These are phyloP conservation scores for Brachionus plicatilis DNA, from an alignment of 1,140 invertebrate species.

Conservation along the genomic window DNA sequence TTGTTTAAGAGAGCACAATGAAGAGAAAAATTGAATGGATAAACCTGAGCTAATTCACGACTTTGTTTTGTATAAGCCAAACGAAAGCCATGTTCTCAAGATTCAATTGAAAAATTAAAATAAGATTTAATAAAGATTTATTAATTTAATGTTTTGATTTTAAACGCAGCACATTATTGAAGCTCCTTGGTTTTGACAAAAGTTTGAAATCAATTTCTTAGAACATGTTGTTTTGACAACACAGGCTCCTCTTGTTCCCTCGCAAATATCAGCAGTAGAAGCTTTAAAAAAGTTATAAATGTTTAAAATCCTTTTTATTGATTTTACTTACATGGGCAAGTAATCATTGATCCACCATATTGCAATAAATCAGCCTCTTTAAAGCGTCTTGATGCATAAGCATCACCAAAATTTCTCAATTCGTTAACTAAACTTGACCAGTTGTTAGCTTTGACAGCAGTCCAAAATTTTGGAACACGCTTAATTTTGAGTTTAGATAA, in stretches of 20 bases:
- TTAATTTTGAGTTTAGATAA: neutral
- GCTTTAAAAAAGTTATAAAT: neutral
- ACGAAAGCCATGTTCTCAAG: too few species aligned
- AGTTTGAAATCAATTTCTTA: neutral
- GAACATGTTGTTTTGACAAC: neutral
- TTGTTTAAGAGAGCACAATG: neutral
- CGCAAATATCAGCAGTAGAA: neutral
- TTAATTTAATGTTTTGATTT: neutral
- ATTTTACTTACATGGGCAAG: neutral
- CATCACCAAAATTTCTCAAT: slow-evolving; percentile 3
- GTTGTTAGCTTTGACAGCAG: neutral
- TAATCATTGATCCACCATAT: neutral
- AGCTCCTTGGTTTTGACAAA: neutral
- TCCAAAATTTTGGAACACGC: neutral
- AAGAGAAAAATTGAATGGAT: neutral
- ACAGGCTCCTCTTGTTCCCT: neutral
- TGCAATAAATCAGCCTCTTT: slow-evolving; percentile 1
- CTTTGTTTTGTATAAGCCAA: neutral
- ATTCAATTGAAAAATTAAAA: too few species aligned
- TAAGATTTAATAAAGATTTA: neutral
- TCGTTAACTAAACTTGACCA: neutral
- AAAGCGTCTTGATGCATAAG: neutral
- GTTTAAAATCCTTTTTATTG: neutral
- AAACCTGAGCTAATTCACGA: neutral
- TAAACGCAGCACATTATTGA: neutral